Percentiles rank a stretch among this genome's conserved stretches.
These are phyloP conservation scores for Coracopsis vasa DNA, from an alignment of 2,113 vertebrate genomes.

Conservation along the genomic window DNA sequence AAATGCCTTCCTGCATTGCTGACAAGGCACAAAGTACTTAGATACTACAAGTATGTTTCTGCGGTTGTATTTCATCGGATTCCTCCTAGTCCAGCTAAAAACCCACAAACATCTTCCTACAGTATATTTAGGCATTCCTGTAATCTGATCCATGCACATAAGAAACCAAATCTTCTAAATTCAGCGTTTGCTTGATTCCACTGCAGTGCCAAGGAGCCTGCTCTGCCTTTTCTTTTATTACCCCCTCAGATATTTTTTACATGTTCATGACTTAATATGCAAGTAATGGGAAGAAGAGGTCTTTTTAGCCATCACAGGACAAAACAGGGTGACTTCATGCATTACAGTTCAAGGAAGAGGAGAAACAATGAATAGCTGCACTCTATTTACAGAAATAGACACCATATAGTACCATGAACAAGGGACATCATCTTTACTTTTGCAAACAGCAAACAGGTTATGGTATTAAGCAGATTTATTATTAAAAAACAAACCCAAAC, in stretches of 20 bases:
- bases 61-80: not conserved
- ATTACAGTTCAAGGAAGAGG: not conserved
- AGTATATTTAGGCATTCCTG: constrained; percentile 9
- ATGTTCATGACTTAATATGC: not conserved
- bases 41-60: not conserved
- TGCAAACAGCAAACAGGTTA: not conserved
- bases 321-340: not conserved
- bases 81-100: not conserved
- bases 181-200: not conserved
- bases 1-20: not conserved
- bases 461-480: not conserved
- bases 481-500: not conserved
- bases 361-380: not conserved
- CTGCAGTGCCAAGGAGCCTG: not conserved
- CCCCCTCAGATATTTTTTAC: not conserved
- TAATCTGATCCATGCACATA: not conserved
- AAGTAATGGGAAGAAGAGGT: not conserved
- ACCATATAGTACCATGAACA: not conserved
- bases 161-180: not conserved
- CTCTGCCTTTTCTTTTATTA: not conserved
- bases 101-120: not conserved
- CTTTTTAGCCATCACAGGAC: not conserved
- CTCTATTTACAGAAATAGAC: not conserved
- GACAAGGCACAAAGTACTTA: not conserved
- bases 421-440: not conserved